Evolutionary conservation across 1,140 invertebrate species (phyloP), one percentile per base, ranked within the genome.

Genomic region (Archivesica marissinica): DNA sequence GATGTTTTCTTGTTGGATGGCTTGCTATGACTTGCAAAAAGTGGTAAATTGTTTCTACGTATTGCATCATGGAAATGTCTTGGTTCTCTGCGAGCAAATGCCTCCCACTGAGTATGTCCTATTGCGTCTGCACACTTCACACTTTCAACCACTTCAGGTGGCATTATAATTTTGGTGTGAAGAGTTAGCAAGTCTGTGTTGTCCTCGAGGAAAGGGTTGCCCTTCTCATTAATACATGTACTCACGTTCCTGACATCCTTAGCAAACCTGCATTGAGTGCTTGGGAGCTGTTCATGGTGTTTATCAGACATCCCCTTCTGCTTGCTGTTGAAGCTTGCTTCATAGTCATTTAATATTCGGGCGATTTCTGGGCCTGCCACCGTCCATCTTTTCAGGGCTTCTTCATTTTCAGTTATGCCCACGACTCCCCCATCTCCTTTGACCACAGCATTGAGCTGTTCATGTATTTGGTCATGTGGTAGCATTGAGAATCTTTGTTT

Each of bases 351-450:
- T 20, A 38, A 20, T 23, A 68, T 13, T 38, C 35, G 30, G 13
- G 30, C 23, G 30, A 68, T 68, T 68, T 68, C 64, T 13, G 64
- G 64, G 11, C 25, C 7, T 13, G 35, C 64, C 13, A 68, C 35
- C 25, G 13, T 33, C 64, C 64, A 68, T 25, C 25, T 7, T 30
- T 68, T 9, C 15, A 68, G 23, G 30, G 64, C 38, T 68, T 33
- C 25, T 68, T 13, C 11, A 33, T 20, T 33, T 25, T 68, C 64
- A 15, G 64, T 68, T 38, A 68, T 30, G 6, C 64, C 64, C 30
- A 68, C 38, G 35, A 68, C 15, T 33, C 72, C 72, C 20, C 39
- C 72, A 75, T 50, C 28, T 28, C 72, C 72, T 4, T 75, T 75
- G n/a, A 75, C 20, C 2, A 50, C 52, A 15, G 72, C 72, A 75